Evolutionary conservation across 2,113 vertebrate species (phyloP).

Genomic region (Anhinga anhinga): DNA sequence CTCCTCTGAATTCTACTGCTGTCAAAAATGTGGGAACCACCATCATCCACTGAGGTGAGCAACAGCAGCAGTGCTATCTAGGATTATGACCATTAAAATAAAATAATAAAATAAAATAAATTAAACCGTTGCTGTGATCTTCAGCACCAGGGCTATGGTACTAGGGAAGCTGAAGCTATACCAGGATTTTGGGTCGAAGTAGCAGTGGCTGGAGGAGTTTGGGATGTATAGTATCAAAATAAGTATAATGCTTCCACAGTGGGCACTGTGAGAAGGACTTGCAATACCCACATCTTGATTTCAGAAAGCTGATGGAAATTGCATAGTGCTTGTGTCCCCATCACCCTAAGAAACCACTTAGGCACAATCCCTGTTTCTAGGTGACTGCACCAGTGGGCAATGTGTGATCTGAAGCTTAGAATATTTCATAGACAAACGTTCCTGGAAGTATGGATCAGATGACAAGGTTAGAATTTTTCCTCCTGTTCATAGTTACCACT

Average conservation of each 20-base stretch:
- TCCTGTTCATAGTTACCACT: background rate
- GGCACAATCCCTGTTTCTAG: background rate
- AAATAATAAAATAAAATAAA: too few relatives aligned
- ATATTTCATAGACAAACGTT: background rate
- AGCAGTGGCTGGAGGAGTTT: background rate
- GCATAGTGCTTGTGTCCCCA: background rate
- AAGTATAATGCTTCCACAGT: background rate
- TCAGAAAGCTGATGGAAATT: background rate
- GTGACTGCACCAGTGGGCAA: background rate
- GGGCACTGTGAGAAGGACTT: background rate
- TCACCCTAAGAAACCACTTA: background rate
- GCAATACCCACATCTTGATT: background rate
- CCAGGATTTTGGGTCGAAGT: background rate
- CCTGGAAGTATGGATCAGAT: background rate
- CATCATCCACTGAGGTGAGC: background rate
- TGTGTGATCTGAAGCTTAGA: background rate
- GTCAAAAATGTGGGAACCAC: background rate
- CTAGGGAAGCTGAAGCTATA: background rate
- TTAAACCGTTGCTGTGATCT: background rate
- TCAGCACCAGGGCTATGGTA: background rate
- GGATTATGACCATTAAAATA: background rate
- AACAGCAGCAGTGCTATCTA: background rate
- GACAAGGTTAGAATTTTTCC: background rate
- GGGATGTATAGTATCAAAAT: background rate
- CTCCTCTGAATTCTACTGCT: background rate